Evolutionary conservation across 2,113 vertebrate genomes (phyloP).

Genomic region (Pantherophis guttatus): DNA sequence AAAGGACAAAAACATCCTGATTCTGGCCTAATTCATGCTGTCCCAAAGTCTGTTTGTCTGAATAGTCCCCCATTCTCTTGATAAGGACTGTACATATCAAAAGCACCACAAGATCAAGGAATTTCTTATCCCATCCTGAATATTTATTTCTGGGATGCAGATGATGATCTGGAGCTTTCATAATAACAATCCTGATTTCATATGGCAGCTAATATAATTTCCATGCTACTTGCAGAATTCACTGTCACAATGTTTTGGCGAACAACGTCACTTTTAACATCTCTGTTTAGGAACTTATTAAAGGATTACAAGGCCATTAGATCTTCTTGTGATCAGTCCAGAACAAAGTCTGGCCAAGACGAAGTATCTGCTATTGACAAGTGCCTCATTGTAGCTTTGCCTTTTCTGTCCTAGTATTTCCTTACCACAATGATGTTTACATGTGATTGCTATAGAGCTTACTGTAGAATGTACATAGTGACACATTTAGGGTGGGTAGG

Average conservation of each 20-base stretch:
- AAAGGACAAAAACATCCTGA: not conserved
- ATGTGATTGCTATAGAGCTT: slow-evolving; percentile 79
- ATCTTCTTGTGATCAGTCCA: slow-evolving; percentile 18
- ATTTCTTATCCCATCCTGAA: slow-evolving; percentile 28
- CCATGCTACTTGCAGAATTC: not conserved
- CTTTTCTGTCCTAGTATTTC: slow-evolving; percentile 79
- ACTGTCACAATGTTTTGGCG: not conserved
- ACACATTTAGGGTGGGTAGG: slow-evolving; percentile 68
- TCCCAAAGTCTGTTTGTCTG: not conserved
- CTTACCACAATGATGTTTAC: slow-evolving; percentile 77
- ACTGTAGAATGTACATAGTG: slow-evolving; percentile 70
- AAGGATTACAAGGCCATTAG: not conserved
- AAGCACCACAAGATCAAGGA: not conserved
- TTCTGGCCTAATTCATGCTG: not conserved
- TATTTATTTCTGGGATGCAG: not conserved
- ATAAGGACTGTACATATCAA: not conserved
- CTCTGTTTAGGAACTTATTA: slow-evolving; percentile 25
- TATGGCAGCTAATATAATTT: not conserved
- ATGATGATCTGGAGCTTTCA: not conserved
- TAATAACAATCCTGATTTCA: not conserved
- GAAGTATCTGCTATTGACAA: slow-evolving; percentile 73
- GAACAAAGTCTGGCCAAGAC: slow-evolving; percentile 53
- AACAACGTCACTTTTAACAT: slow-evolving; percentile 32
- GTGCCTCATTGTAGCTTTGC: slow-evolving; percentile 77
- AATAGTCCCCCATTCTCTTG: accelerated